Conservation (phyloP, 2,797 vertebrate species). For the Macropodus opercularis region DNA sequence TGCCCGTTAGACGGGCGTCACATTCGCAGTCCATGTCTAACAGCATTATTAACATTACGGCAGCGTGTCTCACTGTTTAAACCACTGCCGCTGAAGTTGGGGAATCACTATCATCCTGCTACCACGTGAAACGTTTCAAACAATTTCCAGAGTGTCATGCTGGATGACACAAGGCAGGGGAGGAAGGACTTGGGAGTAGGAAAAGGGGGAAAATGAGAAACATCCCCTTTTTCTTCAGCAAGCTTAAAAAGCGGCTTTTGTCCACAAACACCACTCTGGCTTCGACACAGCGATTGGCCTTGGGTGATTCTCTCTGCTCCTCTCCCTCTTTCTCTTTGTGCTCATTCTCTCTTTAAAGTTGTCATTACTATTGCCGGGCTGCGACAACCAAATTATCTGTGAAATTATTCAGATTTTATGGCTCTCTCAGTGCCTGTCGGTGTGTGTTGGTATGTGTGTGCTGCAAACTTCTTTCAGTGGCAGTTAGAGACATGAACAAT, state of each 20-base stretch:
- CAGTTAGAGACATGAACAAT: conserved; percentile 21
- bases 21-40: conserved; percentile 7
- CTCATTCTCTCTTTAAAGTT: conserved; percentile 54
- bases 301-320: conserved; percentile 46
- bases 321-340: conserved; percentile 43
- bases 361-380: conserved; percentile 50
- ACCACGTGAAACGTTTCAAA: conserved; percentile 9
- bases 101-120: background rate
- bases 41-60: conserved; percentile 20
- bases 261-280: conserved; percentile 50
- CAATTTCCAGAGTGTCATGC: conserved; percentile 26
- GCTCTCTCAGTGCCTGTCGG: conserved; percentile 9
- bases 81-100: background rate
- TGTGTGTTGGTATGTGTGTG: conserved; percentile 1
- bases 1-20: conserved; percentile 10
- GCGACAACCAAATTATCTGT: conserved; percentile 64
- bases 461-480: conserved; percentile 13
- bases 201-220: conserved; percentile 31
- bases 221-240: conserved; percentile 14
- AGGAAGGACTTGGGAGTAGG: conserved; percentile 4
- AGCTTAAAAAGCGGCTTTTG: conserved; percentile 31
- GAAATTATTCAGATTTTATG: conserved; percentile 62
- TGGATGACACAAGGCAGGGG: conserved; percentile 2
- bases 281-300: conserved; percentile 50
- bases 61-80: background rate